Base-by-base conservation (phyloP, 2,888 invertebrate species). In the Xanthia icteritia region DNA sequence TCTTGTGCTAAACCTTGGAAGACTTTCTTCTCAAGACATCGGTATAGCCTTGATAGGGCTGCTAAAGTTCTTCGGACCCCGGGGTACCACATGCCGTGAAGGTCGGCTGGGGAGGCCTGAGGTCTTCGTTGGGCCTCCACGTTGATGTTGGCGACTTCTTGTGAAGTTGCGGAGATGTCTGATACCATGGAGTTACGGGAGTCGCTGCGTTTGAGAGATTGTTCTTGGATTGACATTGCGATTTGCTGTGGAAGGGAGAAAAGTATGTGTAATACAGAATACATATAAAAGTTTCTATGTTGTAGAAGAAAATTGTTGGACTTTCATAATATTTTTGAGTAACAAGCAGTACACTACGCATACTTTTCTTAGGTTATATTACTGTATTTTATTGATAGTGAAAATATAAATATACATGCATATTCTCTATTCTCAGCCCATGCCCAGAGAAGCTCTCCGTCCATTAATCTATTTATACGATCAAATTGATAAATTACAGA, bases 61-160 rank as follows among this genome's bases (percentile, higher is more conserved):
- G 99, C 99, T 31, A 99, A 95, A 0, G 99, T 99, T 65, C 99
- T 97, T 31, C 99, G 97, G 0, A 99, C 99, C 0, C 99, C 99
- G 0, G 99, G 99, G 95, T 99, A 99, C 99, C 99, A 99, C 99
- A 99, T 99, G 45, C 99, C 99, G 95, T 99, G 99, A 54, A 99
- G 97, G 97, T 99, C 99, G 0, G 99, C 99, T 0, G 99, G 99
- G 0, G 99, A 99, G 91, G 98, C 98, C 15, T 91, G 94, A 23
- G 96, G 89, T 79, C 95, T 71, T 1, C 94, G 81, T 60, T 94
- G 94, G 0, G 94, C 93, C 81, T 95, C 96, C 45, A 92, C 96
- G 77, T 96, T 97, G 64, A 98, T 97, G 86, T 97, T 97, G 54
- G 98, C 98, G 0, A 98, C 98, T 92, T 98, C 98, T 88, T 97